phyloP scores from a whole-genome alignment of 2,888 invertebrate species.

The Xanthia icteritia region DNA sequence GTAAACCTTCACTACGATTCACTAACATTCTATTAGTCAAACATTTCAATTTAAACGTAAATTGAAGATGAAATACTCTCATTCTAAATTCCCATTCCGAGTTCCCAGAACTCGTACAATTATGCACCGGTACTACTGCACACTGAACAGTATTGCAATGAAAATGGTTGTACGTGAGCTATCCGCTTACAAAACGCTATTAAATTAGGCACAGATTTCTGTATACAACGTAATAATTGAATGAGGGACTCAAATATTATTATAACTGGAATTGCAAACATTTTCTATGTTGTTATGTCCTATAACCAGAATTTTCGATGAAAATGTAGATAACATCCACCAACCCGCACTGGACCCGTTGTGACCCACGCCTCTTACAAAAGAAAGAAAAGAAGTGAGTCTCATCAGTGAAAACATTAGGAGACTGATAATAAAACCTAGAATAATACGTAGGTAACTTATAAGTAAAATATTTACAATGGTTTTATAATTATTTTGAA shows the following conservation, averaged over 20 bases:
- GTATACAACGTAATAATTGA: background rate
- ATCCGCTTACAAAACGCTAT: constrained; percentile 26
- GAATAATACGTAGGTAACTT: background rate
- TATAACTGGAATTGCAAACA: background rate
- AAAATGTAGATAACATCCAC: background rate
- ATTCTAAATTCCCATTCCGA: constrained; percentile 19
- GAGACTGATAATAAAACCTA: background rate
- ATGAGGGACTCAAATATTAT: constrained; percentile 2
- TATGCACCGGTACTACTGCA: constrained; percentile 10
- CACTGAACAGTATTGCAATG: constrained; percentile 22
- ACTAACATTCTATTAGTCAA: background rate
- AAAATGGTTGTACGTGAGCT: constrained; percentile 7
- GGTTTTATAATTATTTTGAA: background rate
- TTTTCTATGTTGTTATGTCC: background rate
- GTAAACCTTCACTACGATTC: background rate
- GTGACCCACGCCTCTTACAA: background rate
- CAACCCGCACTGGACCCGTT: background rate
- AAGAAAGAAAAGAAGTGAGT: background rate
- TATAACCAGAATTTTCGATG: background rate
- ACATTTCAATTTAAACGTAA: constrained; percentile 28
- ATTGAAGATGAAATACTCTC: constrained; percentile 16
- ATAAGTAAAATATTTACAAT: no score
- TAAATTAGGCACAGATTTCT: constrained; percentile 24
- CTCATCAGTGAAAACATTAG: background rate
- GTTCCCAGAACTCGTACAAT: constrained; percentile 19